Evolutionary conservation across 2,888 invertebrate species (phyloP).

Genomic region (Spatulosminthurus flaviceps): DNA sequence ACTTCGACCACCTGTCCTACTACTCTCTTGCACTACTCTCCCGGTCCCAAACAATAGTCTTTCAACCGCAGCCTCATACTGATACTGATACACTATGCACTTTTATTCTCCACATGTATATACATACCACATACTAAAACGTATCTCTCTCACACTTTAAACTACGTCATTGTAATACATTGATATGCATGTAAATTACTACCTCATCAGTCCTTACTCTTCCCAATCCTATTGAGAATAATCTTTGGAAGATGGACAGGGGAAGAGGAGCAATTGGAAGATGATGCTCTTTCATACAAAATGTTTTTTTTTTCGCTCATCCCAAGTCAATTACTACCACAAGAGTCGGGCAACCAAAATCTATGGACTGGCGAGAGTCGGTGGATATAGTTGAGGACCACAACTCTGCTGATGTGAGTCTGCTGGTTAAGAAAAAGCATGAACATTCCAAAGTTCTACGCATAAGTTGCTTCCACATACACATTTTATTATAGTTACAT

Average conservation of each 20-base stretch:
- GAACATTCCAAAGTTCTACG: conserved; percentile 13
- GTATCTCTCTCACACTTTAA: background rate
- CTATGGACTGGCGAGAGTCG: conserved; percentile 5
- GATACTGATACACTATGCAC: background rate
- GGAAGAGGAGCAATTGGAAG: background rate
- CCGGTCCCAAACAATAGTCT: conserved; percentile 16
- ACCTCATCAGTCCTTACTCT: no score
- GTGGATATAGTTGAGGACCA: background rate
- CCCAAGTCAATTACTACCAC: conserved; percentile 1
- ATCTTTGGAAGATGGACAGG: background rate
- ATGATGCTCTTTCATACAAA: background rate
- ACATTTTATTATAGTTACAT: no score
- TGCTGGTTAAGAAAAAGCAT: no score
- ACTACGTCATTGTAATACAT: no score
- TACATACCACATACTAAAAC: background rate
- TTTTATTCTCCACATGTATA: background rate
- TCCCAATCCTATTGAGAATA: no score
- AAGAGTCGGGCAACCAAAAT: conserved; percentile 4
- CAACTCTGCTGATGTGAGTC: background rate
- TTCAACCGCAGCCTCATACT: background rate
- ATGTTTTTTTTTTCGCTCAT: background rate
- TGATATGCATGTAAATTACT: no score
- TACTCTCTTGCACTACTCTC: conserved; percentile 33
- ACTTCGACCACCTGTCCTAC: conserved; percentile 46
- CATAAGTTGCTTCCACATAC: background rate